These are phyloP conservation scores for Halichoeres trimaculatus DNA, from an alignment of 2,113 vertebrate genomes.

Conservation along the genomic window DNA sequence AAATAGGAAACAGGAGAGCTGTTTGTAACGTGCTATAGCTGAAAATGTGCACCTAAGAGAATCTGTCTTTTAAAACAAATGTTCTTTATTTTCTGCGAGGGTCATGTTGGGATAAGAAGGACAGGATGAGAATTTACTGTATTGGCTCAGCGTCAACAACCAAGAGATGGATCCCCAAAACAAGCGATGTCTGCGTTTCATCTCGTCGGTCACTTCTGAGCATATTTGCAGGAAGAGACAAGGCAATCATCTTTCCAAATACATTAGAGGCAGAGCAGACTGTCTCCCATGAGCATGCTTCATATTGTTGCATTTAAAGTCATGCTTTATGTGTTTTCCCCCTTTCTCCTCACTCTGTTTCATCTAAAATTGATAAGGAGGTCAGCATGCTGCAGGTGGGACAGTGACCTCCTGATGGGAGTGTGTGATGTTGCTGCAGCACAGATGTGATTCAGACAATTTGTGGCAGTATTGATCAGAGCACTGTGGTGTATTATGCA, in stretches of 20 bases:
- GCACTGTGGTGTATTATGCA: constrained; percentile 16
- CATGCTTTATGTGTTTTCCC: constrained; percentile 23
- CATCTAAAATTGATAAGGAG: constrained; percentile 52
- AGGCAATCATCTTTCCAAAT: constrained; percentile 49
- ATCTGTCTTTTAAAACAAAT: not conserved
- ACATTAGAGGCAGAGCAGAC: constrained; percentile 30
- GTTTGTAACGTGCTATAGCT: not conserved
- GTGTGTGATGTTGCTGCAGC: constrained; percentile 1
- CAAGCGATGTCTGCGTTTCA: constrained; percentile 42
- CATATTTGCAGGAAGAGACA: constrained; percentile 28
- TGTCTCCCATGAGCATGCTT: constrained; percentile 36
- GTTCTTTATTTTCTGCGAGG: not conserved
- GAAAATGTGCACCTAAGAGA: not conserved
- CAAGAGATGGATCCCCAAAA: constrained; percentile 23
- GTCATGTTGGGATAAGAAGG: constrained; percentile 39
- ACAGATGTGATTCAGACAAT: constrained; percentile 42
- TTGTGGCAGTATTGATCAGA: constrained; percentile 62
- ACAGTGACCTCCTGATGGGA: constrained; percentile 39
- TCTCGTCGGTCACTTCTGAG: constrained; percentile 30
- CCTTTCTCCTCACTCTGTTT: constrained; percentile 48
- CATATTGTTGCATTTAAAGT: constrained; percentile 63
- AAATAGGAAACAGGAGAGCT: not conserved
- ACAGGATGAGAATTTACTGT: not conserved
- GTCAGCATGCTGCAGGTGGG: constrained; percentile 58
- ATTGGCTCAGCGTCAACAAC: constrained; percentile 43